phyloP scores from a whole-genome alignment of 2,797 vertebrate genomes.

The Cyclura pinguis region DNA sequence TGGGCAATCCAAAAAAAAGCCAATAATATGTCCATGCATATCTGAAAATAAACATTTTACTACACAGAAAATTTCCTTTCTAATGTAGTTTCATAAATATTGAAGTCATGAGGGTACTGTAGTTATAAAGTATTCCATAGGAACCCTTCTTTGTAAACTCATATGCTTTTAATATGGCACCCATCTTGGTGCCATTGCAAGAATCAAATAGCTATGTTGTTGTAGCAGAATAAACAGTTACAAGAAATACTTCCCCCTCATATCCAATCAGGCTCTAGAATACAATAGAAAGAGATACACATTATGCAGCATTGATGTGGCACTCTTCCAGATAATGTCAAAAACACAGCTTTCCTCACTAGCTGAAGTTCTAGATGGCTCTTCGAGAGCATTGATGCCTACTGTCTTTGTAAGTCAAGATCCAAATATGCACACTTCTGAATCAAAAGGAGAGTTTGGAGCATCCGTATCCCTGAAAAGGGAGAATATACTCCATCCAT shows the following conservation, averaged over 20 bases:
- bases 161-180: too few relatives aligned
- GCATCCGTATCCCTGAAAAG: neutral
- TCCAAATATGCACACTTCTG: neutral
- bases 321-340: neutral
- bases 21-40: too few relatives aligned
- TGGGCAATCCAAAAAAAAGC: too few relatives aligned
- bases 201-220: neutral
- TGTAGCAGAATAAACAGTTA: neutral
- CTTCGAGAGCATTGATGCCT: neutral
- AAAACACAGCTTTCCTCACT: neutral
- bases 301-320: neutral
- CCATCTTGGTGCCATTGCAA: neutral
- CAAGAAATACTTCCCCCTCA: neutral
- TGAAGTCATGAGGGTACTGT: too few relatives aligned
- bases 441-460: neutral
- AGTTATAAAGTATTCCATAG: too few relatives aligned
- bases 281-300: too few relatives aligned
- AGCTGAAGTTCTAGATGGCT: neutral
- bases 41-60: too few relatives aligned
- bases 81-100: neutral
- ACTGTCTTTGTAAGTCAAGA: neutral
- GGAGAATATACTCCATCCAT: neutral
- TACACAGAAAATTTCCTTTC: neutral
- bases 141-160: too few relatives aligned
- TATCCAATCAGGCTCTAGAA: neutral